phyloP scores from a whole-genome alignment of 2,113 vertebrate species.

The Ceratotherium simum region DNA sequence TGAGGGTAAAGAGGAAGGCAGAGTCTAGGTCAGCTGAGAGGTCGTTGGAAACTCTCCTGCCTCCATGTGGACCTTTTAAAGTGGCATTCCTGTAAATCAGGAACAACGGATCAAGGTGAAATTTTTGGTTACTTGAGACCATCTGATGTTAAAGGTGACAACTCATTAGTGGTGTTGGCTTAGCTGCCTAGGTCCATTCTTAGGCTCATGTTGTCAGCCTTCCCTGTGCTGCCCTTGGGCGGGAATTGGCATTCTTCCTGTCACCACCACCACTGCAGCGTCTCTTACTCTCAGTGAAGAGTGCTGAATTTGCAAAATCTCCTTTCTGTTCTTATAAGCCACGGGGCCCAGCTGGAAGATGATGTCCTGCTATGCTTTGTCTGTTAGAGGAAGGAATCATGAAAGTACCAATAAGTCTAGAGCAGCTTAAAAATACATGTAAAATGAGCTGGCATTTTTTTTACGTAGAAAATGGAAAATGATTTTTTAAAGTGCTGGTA shows the following conservation, averaged over 20 bases:
- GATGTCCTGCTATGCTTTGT: not conserved
- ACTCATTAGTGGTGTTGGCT: not conserved
- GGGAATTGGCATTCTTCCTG: not conserved
- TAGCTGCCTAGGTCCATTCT: not conserved
- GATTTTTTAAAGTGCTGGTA: not conserved
- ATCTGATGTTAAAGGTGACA: not conserved
- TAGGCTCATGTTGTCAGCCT: not conserved
- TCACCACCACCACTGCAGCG: not conserved
- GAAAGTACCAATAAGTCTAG: not conserved
- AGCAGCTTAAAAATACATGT: not conserved
- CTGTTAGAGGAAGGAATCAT: not conserved
- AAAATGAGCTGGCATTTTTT: not conserved
- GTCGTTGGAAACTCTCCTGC: not conserved
- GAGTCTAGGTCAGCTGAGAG: not conserved
- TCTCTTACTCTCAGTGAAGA: not conserved
- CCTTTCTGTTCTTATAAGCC: not conserved
- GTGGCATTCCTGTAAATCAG: not conserved
- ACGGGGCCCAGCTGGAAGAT: not conserved
- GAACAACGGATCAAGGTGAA: not conserved
- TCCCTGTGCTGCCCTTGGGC: not conserved
- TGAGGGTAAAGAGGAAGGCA: not conserved
- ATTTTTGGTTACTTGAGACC: not conserved
- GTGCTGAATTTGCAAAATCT: not conserved
- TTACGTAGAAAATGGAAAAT: slow-evolving; percentile 1
- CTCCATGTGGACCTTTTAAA: not conserved